Base-by-base conservation (phyloP, 2,888 invertebrate genomes). In the Prosapia bicincta region DNA sequence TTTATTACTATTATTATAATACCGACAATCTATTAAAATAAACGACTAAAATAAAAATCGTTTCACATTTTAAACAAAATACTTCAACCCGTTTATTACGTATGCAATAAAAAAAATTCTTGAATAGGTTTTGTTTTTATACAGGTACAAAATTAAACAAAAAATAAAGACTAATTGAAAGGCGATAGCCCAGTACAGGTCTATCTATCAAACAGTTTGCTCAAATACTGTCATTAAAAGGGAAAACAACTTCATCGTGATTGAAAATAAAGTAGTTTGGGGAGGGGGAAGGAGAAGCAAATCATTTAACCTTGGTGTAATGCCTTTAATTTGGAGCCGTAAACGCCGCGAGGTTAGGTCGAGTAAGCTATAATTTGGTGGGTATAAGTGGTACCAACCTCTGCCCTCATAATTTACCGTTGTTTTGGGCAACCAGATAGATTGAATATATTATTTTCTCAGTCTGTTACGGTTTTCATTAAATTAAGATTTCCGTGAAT, bases 221-320 rank as follows among this genome's bases (percentile, higher is more conserved):
- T 54, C 54, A 54, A 54, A 54, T 54, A 54, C 54, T 54, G 54
- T 54, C 54, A 54, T 54, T 54, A 54, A 54, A 54, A 54, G 54
- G 20, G 54, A 54, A 54, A 54, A 54, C 54, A 54, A 54, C 54
- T 54, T 54, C 20, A 54, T 54, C 54, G 54, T 54, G 54, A 54
- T 54, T 54, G 54, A 54, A 54, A 38, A 54, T 54, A 54, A 54
- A 54, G 54, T 54, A 54, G 54, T 54, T 54, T 10, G n/a, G 54
- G 54, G 9, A 2, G 38, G 38, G 38, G 7, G 38, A 15, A 15
- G 38, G 38, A 9, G 54, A 54, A 20, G 54, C 54, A 20, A 54
- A 54, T 54, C 54, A 54, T 54, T 54, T 54, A 54, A 54, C 54
- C 54, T 54, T 54, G 54, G 54, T 54, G 54, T 54, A 54, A 38